These are phyloP conservation scores for Drosophila nigromelanica DNA, from an alignment of 1,140 invertebrate species.

Conservation along the genomic window DNA sequence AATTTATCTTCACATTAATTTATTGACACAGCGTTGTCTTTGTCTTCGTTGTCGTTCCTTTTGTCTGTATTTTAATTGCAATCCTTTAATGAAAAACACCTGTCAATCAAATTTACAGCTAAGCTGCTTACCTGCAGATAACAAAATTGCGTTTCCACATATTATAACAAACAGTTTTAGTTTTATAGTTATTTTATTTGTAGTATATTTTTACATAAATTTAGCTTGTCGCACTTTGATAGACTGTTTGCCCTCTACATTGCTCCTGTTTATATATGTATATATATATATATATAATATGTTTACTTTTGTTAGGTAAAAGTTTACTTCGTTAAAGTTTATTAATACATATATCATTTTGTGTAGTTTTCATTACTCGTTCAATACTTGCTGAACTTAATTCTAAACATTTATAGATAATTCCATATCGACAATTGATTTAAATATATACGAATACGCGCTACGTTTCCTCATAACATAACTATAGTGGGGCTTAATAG, in stretches of 20 bases:
- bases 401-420: conserved; percentile 81
- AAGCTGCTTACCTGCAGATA: not conserved
- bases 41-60: not conserved
- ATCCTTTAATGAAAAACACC: too few species aligned
- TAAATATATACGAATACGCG: conserved; percentile 57
- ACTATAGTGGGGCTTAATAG: conserved; percentile 51
- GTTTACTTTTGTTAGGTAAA: conserved; percentile 37
- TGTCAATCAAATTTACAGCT: not conserved
- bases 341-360: conserved; percentile 43
- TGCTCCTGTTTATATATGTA: conserved; percentile 11
- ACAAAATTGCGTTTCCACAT: too few species aligned
- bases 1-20: conserved; percentile 5
- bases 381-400: conserved; percentile 44
- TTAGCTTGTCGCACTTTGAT: conserved; percentile 59
- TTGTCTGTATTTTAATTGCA: too few species aligned
- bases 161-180: not conserved
- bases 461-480: conserved; percentile 47
- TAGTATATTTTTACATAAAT: conserved; percentile 44
- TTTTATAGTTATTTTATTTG: conserved; percentile 33
- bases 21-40: too few species aligned
- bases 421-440: conserved; percentile 79
- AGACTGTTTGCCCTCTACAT: conserved; percentile 49
- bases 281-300: conserved; percentile 58
- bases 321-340: conserved; percentile 52
- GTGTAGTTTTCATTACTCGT: conserved; percentile 15